Conservation (phyloP, 2,113 vertebrate species). For the Trogon melanurus region DNA sequence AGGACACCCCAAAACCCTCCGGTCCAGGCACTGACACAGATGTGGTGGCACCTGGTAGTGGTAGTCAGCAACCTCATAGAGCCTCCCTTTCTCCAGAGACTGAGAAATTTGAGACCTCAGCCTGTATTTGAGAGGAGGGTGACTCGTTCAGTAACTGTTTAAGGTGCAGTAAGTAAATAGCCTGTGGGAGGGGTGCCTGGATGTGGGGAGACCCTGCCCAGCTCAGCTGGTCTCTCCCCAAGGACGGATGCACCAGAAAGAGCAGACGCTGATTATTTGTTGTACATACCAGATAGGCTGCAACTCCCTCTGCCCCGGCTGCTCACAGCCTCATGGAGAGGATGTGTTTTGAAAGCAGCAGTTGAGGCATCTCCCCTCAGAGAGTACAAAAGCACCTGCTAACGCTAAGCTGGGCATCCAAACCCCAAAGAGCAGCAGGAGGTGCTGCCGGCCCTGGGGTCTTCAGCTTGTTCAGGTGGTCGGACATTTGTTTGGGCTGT, state of each 20-base stretch:
- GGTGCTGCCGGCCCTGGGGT: background rate
- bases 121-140: background rate
- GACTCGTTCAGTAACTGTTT: background rate
- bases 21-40: background rate
- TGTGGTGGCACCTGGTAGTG: background rate
- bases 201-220: background rate
- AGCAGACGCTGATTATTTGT: background rate
- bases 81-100: background rate
- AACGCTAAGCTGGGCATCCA: background rate
- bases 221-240: background rate
- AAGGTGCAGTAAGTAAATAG: background rate
- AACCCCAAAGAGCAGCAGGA: rapidly evolving
- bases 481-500: background rate
- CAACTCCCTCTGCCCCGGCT: background rate
- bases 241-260: background rate
- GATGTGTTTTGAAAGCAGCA: background rate
- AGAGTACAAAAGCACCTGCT: background rate
- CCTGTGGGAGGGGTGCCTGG: background rate
- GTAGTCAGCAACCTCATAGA: background rate
- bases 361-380: background rate
- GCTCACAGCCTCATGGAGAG: background rate
- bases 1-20: background rate
- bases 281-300: background rate
- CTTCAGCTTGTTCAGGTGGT: background rate
- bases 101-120: background rate